phyloP scores from a whole-genome alignment of 2,888 invertebrate genomes.

The Erebia aethiops region DNA sequence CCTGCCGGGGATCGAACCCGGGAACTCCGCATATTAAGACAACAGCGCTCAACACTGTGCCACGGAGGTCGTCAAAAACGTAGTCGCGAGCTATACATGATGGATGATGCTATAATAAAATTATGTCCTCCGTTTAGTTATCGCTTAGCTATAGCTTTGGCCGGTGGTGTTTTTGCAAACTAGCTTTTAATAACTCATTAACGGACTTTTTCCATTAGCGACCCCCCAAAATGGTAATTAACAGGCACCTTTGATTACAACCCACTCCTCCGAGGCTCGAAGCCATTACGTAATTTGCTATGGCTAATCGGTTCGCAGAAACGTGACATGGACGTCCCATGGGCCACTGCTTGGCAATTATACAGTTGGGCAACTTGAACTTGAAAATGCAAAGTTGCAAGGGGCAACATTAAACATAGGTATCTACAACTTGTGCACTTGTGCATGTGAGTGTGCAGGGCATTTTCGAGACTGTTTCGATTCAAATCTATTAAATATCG shows the following conservation, averaged over 20 bases:
- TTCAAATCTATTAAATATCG: not conserved
- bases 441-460: not conserved
- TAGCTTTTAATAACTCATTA: conserved; percentile 10
- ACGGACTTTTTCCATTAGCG: conserved; percentile 13
- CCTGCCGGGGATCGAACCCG: too few species aligned
- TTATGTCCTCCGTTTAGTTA: too few species aligned
- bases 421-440: too few species aligned
- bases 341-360: not conserved
- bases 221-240: conserved; percentile 17
- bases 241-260: conserved; percentile 21
- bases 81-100: too few species aligned
- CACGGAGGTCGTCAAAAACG: too few species aligned
- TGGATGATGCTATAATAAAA: too few species aligned
- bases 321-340: conserved; percentile 7
- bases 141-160: too few species aligned
- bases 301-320: conserved; percentile 38
- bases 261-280: conserved; percentile 13
- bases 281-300: conserved; percentile 39
- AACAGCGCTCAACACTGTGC: too few species aligned
- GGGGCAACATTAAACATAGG: too few species aligned
- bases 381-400: too few species aligned
- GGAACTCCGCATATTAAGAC: too few species aligned
- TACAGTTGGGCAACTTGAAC: not conserved
- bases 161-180: not conserved
- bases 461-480: not conserved